Conservation (phyloP, 2,888 invertebrate genomes). For the Napeogenes inachia region DNA sequence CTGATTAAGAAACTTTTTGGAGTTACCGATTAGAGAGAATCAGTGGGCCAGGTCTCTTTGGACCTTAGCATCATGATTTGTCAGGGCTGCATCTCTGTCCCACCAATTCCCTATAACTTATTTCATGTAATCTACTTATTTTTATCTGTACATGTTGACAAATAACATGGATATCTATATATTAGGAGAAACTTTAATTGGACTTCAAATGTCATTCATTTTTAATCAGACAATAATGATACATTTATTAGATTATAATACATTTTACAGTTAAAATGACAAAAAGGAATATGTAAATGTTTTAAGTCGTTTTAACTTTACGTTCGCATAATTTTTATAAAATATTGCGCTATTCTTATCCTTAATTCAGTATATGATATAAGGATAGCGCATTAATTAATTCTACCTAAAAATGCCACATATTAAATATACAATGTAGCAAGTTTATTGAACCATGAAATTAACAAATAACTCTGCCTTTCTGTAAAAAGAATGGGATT, state of each 20-base stretch:
- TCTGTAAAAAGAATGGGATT: no score
- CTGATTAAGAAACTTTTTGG: no score
- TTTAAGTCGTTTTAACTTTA: not conserved
- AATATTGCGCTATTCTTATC: slow-evolving; percentile 1
- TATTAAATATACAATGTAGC: not conserved
- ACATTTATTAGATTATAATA: slow-evolving; percentile 46
- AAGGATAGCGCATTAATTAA: slow-evolving; percentile 1
- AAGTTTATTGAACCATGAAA: not conserved
- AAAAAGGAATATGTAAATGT: slow-evolving; percentile 1
- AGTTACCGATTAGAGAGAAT: no score
- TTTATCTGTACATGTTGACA: slow-evolving; percentile 72
- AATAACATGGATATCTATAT: slow-evolving; percentile 61
- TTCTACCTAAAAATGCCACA: not conserved
- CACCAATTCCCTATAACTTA: no score
- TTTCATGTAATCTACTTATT: slow-evolving; percentile 53
- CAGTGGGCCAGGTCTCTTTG: no score
- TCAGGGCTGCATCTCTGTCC: no score
- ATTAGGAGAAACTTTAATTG: slow-evolving; percentile 55
- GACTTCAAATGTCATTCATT: slow-evolving; percentile 51
- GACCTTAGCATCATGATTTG: no score
- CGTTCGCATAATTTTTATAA: slow-evolving; percentile 4
- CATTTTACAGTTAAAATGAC: slow-evolving; percentile 50
- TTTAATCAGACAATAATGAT: slow-evolving; percentile 42
- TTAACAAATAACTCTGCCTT: no score
- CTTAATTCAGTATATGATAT: not conserved